Base-by-base conservation (phyloP, 2,797 vertebrate species). In the Phataginus tetradactyla region DNA sequence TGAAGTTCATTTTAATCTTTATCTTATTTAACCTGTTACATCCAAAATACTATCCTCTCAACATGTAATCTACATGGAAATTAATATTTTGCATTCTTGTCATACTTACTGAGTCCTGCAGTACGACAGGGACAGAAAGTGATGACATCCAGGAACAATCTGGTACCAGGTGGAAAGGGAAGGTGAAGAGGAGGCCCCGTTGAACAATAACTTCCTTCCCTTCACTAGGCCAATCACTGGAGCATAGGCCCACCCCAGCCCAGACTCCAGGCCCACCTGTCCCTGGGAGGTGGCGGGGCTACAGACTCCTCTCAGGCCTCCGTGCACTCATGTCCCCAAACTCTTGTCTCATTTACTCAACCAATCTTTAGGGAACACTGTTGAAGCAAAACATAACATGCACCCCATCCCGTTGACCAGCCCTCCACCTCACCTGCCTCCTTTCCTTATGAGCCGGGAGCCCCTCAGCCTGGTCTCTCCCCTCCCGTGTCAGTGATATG, bases 391-490 rank as follows among this genome's bases (percentile, higher is more conserved):
- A 7, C 23, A 3, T 7, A 7, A 1, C 2, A 0, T 8, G 27
- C 2, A 12, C 34, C 21, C n/a, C 29, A 0, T 0, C 12, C 23
- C 5, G 4, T 14, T 25, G 7, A 11, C 7, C 66, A 7, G 34
- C 34, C 3, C 1, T 9, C 34, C 27, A 34, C 42, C 32, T 53
- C 4, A 4, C 17, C 13, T 0, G 0, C 1, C 61, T 42, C 49
- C n/a, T 83, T 17, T 23, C 53, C 81, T 74, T 68, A 23, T 1
- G 4, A 1, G 11, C 51, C 5, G 14, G 8, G 64, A 49, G 25
- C 37, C 59, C 34, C 39, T 79, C 34, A 4, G 55, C 18, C 4
- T 2, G 4, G 15, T n/a, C 45, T 85, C 37, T 2, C 11, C 59
- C 25, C 51, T 34, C 27, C 29, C 1, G 1, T 59, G 34, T 29